phyloP scores from a whole-genome alignment of 2,797 vertebrate genomes.

The Oceanodroma leucorhoa region DNA sequence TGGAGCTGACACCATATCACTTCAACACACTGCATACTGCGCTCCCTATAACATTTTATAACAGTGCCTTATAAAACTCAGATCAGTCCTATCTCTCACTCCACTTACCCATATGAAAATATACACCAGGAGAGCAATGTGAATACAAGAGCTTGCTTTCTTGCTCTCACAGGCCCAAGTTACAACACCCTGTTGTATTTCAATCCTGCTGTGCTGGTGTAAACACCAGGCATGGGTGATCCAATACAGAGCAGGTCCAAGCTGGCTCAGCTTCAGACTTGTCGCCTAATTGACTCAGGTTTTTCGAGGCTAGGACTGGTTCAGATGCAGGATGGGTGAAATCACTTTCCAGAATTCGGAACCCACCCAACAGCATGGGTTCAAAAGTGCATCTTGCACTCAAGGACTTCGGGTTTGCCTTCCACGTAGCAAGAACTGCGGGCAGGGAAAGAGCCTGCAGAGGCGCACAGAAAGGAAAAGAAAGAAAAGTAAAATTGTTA shows the following conservation, averaged over 20 bases:
- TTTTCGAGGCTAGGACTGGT: neutral
- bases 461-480: neutral
- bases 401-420: neutral
- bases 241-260: slow-evolving; percentile 17
- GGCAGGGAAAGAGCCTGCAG: neutral
- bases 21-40: slow-evolving; percentile 1
- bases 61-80: slow-evolving; percentile 30
- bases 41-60: slow-evolving; percentile 45
- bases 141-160: neutral
- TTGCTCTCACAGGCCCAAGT: neutral
- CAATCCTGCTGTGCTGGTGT: neutral
- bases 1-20: slow-evolving; percentile 14
- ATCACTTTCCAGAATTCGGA: neutral
- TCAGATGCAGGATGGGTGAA: neutral
- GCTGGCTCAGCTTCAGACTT: slow-evolving; percentile 16
- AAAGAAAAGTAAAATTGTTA: neutral
- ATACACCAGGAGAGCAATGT: neutral
- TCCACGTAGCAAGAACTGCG: neutral
- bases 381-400: slow-evolving; percentile 14
- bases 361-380: neutral
- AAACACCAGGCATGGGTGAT: slow-evolving; percentile 27
- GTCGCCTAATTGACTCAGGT: neutral
- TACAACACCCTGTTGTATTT: neutral
- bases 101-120: slow-evolving; percentile 18
- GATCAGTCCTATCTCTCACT: slow-evolving; percentile 25